A percentile compares a stretch with the other conserved stretches of the same genome.
These are phyloP conservation scores for Saccopteryx bilineata DNA, from an alignment of 2,113 vertebrate genomes.

Conservation along the genomic window DNA sequence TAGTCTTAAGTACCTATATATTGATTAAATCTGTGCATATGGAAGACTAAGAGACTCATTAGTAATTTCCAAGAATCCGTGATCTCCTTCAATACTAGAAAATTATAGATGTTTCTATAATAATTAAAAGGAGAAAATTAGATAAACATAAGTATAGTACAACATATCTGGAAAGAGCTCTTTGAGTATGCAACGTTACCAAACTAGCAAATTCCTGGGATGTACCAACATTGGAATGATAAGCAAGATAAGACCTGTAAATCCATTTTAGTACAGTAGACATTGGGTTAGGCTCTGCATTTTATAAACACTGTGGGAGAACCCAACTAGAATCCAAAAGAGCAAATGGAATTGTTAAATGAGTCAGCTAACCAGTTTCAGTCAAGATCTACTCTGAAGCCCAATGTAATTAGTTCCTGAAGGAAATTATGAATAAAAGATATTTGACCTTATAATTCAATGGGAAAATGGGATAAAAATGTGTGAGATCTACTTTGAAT, in stretches of 20 bases:
- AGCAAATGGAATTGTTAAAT: neutral
- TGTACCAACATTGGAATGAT: neutral
- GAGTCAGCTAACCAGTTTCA: neutral
- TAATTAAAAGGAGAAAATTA: constrained; percentile 52
- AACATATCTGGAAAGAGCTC: neutral
- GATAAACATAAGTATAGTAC: neutral
- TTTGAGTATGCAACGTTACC: neutral
- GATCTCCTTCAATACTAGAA: neutral
- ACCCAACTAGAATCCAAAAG: neutral
- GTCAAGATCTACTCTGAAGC: constrained; percentile 25
- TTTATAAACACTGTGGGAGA: neutral
- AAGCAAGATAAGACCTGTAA: neutral
- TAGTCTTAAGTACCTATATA: neutral
- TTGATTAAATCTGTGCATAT: neutral
- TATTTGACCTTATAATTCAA: neutral
- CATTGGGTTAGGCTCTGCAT: neutral
- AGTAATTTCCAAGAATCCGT: constrained; percentile 14
- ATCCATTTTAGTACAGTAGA: neutral
- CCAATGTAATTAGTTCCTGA: neutral
- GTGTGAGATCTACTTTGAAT: constrained; percentile 34
- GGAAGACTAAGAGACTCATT: neutral
- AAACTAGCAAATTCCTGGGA: constrained; percentile 11
- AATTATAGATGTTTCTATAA: neutral
- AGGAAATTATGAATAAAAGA: constrained; percentile 35
- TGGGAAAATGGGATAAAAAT: neutral